Evolutionary conservation across 2,113 vertebrate genomes (phyloP).

Genomic region (Poeciliopsis retropinna): DNA sequence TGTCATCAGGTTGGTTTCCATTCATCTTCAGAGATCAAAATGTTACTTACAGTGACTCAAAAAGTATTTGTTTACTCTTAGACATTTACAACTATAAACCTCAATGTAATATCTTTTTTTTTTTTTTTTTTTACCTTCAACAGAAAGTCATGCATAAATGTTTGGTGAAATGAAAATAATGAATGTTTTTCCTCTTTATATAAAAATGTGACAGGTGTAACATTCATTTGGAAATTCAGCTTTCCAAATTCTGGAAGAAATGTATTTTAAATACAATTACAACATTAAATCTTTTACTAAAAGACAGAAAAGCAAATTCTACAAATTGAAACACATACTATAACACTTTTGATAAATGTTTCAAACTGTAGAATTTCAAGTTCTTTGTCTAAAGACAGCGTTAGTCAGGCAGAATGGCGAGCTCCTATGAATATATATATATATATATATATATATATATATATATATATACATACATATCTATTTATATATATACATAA

Average conservation of each 20-base stretch:
- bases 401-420: neutral
- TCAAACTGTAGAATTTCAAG: neutral
- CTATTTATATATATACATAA: too few species aligned
- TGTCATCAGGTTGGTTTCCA: neutral
- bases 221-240: neutral
- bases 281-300: neutral
- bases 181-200: neutral
- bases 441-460: too few species aligned
- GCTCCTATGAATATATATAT: neutral
- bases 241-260: neutral
- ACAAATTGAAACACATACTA: neutral
- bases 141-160: neutral
- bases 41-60: neutral
- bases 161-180: neutral
- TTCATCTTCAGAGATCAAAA: neutral
- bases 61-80: too few species aligned
- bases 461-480: too few species aligned
- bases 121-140: neutral
- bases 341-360: neutral
- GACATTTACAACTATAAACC: neutral
- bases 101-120: neutral
- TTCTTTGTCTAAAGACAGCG: neutral
- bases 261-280: neutral
- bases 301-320: neutral
- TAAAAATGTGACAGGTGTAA: neutral